phyloP scores from a whole-genome alignment of 2,113 vertebrate species.

The Eidolon helvum region DNA sequence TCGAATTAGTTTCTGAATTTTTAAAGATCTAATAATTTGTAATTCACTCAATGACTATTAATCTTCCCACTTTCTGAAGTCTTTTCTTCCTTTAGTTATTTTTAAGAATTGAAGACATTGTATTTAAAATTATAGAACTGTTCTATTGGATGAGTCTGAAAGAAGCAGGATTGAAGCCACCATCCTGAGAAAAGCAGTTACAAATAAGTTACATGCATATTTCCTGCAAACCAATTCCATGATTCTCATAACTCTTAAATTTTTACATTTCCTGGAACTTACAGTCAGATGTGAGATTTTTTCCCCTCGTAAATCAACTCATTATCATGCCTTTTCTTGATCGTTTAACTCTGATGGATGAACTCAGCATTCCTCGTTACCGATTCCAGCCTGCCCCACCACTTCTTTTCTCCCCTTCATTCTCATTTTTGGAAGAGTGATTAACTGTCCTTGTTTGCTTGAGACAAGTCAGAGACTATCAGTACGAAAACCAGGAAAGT shows the following conservation, averaged over 20 bases:
- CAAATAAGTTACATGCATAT: neutral
- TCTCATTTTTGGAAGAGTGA: neutral
- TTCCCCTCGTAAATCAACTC: neutral
- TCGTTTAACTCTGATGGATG: neutral
- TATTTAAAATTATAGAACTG: neutral
- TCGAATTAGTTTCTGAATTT: neutral
- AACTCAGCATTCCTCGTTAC: neutral
- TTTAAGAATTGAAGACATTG: neutral
- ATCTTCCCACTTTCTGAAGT: neutral
- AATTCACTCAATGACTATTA: neutral
- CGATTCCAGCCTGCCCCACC: neutral
- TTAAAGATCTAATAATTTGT: neutral
- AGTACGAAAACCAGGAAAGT: neutral
- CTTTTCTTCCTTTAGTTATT: neutral
- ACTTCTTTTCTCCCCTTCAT: neutral
- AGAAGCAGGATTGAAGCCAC: neutral
- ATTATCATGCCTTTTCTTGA: neutral
- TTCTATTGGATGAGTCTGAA: neutral
- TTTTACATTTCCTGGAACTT: constrained; percentile 7
- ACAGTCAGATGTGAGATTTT: neutral
- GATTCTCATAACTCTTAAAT: neutral
- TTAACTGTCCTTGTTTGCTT: neutral
- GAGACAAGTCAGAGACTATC: neutral
- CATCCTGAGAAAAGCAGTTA: neutral
- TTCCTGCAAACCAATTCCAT: neutral